Conservation (phyloP, 1,140 invertebrate genomes). For the Wasmannia auropunctata region DNA sequence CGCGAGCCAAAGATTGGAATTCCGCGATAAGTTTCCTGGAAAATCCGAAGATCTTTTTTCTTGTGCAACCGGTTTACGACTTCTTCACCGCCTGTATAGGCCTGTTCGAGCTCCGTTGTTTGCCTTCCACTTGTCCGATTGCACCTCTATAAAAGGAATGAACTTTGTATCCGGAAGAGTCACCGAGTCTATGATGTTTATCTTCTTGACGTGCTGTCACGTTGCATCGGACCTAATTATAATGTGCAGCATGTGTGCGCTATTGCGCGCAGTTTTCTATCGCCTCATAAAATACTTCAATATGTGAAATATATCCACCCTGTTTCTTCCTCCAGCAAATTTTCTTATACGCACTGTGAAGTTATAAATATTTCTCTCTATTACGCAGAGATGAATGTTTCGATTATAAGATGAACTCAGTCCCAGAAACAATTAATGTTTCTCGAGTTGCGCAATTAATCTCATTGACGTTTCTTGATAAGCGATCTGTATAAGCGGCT, state of each 20-base stretch:
- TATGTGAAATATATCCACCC: too few species aligned
- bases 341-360: neutral
- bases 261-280: neutral
- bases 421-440: constrained; percentile 9
- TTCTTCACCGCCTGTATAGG: neutral
- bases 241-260: neutral
- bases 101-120: neutral
- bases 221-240: constrained; percentile 24
- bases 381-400: constrained; percentile 4
- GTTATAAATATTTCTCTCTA: neutral
- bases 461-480: neutral
- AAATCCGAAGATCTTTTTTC: neutral
- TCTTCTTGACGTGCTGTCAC: neutral
- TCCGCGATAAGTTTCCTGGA: neutral
- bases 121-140: neutral
- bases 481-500: neutral
- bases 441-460: neutral
- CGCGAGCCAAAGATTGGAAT: neutral
- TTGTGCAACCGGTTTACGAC: neutral
- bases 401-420: neutral
- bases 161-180: constrained; percentile 32
- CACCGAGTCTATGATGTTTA: constrained; percentile 22
- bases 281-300: neutral
- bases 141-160: constrained; percentile 18
- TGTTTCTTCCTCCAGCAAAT: neutral